Evolutionary conservation across 2,113 vertebrate species (phyloP).

Genomic region (Chloebia gouldiae): DNA sequence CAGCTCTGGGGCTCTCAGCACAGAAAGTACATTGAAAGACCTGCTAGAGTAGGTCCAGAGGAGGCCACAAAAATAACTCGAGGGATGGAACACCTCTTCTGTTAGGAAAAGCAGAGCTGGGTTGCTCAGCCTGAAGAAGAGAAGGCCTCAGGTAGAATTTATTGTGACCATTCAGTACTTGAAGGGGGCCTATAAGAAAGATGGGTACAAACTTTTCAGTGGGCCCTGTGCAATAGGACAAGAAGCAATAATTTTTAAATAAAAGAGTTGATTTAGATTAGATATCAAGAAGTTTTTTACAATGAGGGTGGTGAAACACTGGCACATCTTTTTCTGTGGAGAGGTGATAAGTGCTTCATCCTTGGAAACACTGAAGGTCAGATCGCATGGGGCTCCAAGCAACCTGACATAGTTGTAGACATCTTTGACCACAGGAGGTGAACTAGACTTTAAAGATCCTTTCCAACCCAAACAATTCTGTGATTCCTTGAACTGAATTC

Average conservation of each 20-base stretch:
- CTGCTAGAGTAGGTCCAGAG: neutral
- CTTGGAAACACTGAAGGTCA: neutral
- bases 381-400: neutral
- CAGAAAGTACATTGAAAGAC: neutral
- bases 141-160: neutral
- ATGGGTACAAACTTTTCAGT: neutral
- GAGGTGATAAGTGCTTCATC: neutral
- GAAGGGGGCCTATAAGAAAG: neutral
- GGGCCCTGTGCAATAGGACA: neutral
- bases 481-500: neutral
- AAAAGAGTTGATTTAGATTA: neutral
- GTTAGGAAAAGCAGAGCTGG: neutral
- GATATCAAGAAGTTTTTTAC: neutral
- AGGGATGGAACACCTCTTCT: neutral
- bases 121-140: neutral
- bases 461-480: neutral
- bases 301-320: neutral
- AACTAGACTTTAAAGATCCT: neutral
- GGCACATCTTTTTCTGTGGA: neutral
- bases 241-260: neutral
- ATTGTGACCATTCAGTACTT: neutral
- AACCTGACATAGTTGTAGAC: accelerated
- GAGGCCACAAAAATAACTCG: neutral
- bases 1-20: neutral
- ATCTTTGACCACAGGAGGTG: neutral